Conservation (phyloP, 1,140 invertebrate species). For the Oreohelix idahoensis region DNA sequence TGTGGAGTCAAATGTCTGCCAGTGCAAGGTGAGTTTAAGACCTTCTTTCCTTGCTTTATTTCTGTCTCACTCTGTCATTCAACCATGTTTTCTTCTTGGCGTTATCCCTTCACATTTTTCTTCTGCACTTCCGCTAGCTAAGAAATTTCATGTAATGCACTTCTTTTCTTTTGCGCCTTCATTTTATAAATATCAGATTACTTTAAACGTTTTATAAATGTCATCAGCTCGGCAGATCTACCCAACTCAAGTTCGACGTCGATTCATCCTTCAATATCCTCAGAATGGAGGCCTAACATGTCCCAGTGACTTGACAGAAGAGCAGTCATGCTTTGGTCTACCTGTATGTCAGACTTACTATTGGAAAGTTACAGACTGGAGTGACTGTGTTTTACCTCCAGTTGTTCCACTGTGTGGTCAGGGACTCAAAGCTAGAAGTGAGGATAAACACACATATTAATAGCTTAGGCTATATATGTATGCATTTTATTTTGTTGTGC, state of each 20-base stretch:
- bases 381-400: conserved; percentile 76
- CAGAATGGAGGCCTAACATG: conserved; percentile 71
- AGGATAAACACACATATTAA: conserved; percentile 49
- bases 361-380: conserved; percentile 78
- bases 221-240: conserved; percentile 57
- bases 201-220: neutral
- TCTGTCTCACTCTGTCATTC: no score
- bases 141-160: no score
- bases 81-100: no score
- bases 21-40: conserved; percentile 12
- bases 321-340: conserved; percentile 71
- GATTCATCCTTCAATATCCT: conserved; percentile 71
- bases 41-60: no score
- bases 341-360: conserved; percentile 64
- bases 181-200: no score
- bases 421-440: conserved; percentile 78
- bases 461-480: no score
- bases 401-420: conserved; percentile 76
- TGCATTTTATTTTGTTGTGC: no score
- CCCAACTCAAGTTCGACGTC: conserved; percentile 70
- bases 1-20: conserved; percentile 69
- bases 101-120: no score
- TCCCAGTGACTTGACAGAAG: conserved; percentile 71
- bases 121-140: no score
- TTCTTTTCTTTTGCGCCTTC: no score